phyloP scores from a whole-genome alignment of 1,140 invertebrate species.

The Bilobella aurantiaca region DNA sequence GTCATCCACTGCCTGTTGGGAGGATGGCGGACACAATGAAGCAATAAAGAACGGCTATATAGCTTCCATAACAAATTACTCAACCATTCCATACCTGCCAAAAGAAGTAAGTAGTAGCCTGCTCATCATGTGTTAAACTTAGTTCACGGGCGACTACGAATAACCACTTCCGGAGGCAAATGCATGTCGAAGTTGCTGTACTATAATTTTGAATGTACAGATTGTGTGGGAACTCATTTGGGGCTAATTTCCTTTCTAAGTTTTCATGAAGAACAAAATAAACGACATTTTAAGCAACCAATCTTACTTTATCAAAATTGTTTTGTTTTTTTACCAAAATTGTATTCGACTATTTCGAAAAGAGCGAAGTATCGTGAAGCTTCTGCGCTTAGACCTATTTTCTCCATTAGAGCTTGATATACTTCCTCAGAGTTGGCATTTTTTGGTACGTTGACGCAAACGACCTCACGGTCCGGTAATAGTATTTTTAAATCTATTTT shows the following conservation, averaged over 20 bases:
- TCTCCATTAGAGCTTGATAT: conserved; percentile 75
- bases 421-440: conserved; percentile 84
- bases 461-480: conserved; percentile 71
- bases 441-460: conserved; percentile 81
- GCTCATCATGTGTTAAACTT: conserved; percentile 50
- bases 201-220: conserved; percentile 98
- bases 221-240: conserved; percentile 90
- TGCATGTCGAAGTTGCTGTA: conserved; percentile 91
- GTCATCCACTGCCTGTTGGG: conserved; percentile 78
- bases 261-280: conserved; percentile 29
- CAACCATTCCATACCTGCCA: conserved; percentile 48
- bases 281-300: conserved; percentile 2
- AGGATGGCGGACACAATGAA: conserved; percentile 27
- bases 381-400: conserved; percentile 67
- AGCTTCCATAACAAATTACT: background rate
- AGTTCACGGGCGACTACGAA: conserved; percentile 70
- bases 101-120: conserved; percentile 63
- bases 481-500: conserved; percentile 87
- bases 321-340: conserved; percentile 60
- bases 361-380: conserved; percentile 87
- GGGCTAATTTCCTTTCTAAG: conserved; percentile 82
- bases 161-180: conserved; percentile 87
- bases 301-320: conserved; percentile 14
- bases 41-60: background rate
- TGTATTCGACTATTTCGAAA: conserved; percentile 96